These are phyloP conservation scores for Eristalinus aeneus DNA, from an alignment of 2,888 invertebrate species.

Conservation along the genomic window DNA sequence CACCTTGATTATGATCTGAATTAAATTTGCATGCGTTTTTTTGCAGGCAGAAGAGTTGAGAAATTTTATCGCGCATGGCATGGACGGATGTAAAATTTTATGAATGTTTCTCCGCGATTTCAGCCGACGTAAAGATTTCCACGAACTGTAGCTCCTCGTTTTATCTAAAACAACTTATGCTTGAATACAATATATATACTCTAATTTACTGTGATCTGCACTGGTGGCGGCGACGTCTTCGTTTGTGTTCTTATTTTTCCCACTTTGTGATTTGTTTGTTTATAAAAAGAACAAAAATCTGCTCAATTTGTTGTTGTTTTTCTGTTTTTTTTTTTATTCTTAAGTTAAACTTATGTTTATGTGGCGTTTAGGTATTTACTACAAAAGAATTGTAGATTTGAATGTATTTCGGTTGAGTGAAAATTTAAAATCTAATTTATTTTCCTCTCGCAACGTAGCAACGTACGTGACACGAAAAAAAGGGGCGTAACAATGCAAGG, in stretches of 20 bases:
- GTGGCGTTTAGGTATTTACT: slow-evolving; percentile 4
- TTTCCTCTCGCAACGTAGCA: slow-evolving; percentile 7
- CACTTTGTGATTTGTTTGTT: slow-evolving; percentile 2
- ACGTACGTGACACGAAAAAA: slow-evolving; percentile 58
- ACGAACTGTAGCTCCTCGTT: slow-evolving; percentile 75
- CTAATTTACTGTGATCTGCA: neutral
- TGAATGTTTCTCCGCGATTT: slow-evolving; percentile 78
- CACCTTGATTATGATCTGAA: slow-evolving; percentile 80
- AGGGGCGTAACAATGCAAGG: slow-evolving; percentile 52
- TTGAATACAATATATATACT: slow-evolving; percentile 15
- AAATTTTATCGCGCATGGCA: slow-evolving; percentile 82
- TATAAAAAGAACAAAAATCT: slow-evolving; percentile 6
- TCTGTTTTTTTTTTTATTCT: neutral
- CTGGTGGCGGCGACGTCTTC: neutral
- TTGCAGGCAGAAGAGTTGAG: slow-evolving; percentile 81
- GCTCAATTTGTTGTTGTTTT: slow-evolving; percentile 19
- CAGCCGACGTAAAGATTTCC: slow-evolving; percentile 75
- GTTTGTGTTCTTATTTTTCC: neutral
- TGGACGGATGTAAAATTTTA: slow-evolving; percentile 79
- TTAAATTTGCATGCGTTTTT: slow-evolving; percentile 80
- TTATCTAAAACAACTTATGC: slow-evolving; percentile 43
- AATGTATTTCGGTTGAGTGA: slow-evolving; percentile 35
- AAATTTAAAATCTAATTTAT: slow-evolving; percentile 20
- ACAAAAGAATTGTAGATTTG: slow-evolving; percentile 14
- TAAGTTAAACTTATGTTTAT: slow-evolving; percentile 13